phyloP scores from a whole-genome alignment of 2,888 invertebrate species.

The Phaedon cochleariae region DNA sequence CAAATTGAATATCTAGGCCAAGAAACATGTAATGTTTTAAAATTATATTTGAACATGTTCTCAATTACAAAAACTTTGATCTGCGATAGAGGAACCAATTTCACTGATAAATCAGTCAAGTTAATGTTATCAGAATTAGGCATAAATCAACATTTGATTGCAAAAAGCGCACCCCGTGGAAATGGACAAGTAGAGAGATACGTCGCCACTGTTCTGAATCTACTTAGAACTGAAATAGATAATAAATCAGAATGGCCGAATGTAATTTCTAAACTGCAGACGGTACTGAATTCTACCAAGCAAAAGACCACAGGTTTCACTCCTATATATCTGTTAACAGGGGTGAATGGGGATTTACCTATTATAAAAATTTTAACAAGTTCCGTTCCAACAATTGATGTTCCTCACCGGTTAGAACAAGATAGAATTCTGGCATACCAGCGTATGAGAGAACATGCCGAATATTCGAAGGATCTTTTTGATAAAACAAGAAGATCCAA shows the following conservation, averaged over 20 bases:
- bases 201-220: conserved; percentile 5
- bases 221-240: conserved; percentile 1
- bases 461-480: too few relatives aligned
- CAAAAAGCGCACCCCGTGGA: conserved; percentile 29
- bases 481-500: conserved; percentile 29
- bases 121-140: conserved; percentile 14
- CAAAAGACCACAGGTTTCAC: conserved; percentile 38
- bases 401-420: conserved; percentile 20
- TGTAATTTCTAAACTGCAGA: conserved; percentile 24
- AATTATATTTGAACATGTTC: conserved; percentile 23
- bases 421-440: too few relatives aligned
- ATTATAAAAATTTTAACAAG: conserved; percentile 23
- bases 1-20: too few relatives aligned
- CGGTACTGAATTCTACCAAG: conserved; percentile 18
- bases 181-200: conserved; percentile 22
- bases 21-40: conserved; percentile 14
- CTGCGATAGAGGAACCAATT: conserved; percentile 31
- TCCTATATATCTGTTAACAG: conserved; percentile 28
- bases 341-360: conserved; percentile 16
- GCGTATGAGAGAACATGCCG: too few relatives aligned
- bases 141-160: conserved; percentile 28
- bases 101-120: conserved; percentile 27
- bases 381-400: background rate
- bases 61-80: conserved; percentile 8
- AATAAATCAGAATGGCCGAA: conserved; percentile 36